A percentile compares a stretch with the other conserved stretches of the same genome.
phyloP scores from a whole-genome alignment of 2,113 vertebrate genomes.

The Pyrgilauda ruficollis region DNA sequence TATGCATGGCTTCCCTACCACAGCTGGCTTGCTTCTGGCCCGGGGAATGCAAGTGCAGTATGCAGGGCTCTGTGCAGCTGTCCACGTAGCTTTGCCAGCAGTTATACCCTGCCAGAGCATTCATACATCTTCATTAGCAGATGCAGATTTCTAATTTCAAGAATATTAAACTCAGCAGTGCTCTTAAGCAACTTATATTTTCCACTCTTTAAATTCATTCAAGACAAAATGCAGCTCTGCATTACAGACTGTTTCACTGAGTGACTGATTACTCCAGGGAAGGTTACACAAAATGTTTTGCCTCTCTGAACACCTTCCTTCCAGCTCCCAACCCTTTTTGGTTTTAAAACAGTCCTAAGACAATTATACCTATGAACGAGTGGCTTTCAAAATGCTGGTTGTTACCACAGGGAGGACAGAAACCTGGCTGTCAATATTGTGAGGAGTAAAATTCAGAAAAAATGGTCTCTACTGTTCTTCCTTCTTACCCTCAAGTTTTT shows the following conservation, averaged over 20 bases:
- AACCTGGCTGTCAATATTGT: not conserved
- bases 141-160: not conserved
- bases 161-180: not conserved
- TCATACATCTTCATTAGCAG: not conserved
- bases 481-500: not conserved
- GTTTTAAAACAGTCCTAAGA: not conserved
- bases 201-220: not conserved
- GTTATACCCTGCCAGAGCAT: not conserved
- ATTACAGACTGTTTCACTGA: not conserved
- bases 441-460: not conserved
- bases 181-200: not conserved
- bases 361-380: not conserved
- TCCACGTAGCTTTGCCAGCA: fast-evolving
- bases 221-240: not conserved
- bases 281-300: not conserved
- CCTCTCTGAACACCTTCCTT: not conserved
- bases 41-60: not conserved
- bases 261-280: not conserved
- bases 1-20: not conserved
- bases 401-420: not conserved
- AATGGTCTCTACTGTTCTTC: not conserved
- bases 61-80: not conserved
- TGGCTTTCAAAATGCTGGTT: not conserved
- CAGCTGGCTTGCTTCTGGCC: not conserved
- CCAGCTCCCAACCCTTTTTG: not conserved